phyloP scores from a whole-genome alignment of 1,140 invertebrate species.

The Zaprionus inermis region DNA sequence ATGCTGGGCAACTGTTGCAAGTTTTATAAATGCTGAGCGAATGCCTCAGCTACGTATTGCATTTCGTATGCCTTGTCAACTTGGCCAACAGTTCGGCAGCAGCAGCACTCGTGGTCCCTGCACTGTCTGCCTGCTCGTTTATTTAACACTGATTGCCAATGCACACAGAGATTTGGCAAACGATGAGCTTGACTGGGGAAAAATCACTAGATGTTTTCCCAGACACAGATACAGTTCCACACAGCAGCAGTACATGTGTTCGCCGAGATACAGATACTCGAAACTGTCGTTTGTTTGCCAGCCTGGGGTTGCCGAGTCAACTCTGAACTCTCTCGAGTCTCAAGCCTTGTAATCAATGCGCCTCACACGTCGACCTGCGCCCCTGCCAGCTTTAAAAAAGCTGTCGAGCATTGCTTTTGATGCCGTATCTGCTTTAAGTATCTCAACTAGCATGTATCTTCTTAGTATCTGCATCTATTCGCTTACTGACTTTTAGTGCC shows the following conservation, averaged over 20 bases:
- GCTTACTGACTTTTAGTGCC: conserved; percentile 1
- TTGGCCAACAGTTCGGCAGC: neutral
- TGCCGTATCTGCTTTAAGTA: conserved; percentile 24
- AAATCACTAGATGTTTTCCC: conserved; percentile 16
- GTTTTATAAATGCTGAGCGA: conserved; percentile 58
- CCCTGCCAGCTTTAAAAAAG: conserved; percentile 25
- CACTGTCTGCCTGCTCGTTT: conserved; percentile 60
- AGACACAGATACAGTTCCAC: conserved; percentile 11
- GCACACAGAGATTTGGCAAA: conserved; percentile 70
- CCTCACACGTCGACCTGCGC: conserved; percentile 7
- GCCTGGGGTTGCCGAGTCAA: conserved; percentile 59
- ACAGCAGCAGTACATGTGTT: neutral
- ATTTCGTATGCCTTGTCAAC: conserved; percentile 52
- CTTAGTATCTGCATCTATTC: neutral
- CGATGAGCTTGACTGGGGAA: conserved; percentile 27
- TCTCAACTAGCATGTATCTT: conserved; percentile 25
- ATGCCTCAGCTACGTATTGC: conserved; percentile 50
- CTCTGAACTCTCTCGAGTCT: conserved; percentile 41
- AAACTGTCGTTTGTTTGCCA: conserved; percentile 33
- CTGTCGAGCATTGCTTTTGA: conserved; percentile 46
- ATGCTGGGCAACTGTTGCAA: conserved; percentile 49
- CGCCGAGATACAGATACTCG: conserved; percentile 8
- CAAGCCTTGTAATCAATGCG: conserved; percentile 55
- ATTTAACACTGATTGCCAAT: conserved; percentile 81
- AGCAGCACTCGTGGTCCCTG: too few relatives aligned